Conservation (phyloP, 2,113 vertebrate genomes). For the Thomomys bottae region DNA sequence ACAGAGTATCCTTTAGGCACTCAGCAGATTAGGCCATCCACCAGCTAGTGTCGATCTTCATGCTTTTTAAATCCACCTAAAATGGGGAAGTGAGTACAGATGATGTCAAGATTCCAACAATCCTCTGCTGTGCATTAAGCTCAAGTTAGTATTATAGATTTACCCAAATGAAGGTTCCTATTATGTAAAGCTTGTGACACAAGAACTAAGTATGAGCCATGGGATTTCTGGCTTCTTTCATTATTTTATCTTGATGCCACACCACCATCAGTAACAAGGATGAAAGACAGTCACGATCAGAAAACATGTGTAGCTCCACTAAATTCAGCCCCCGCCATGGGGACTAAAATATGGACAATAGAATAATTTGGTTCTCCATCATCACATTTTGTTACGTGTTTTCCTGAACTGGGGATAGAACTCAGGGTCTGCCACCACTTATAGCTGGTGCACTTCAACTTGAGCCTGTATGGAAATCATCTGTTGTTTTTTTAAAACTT, state of each 20-base stretch:
- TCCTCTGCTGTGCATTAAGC: neutral
- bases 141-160: neutral
- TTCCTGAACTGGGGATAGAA: no score
- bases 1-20: accelerated
- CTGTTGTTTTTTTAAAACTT: neutral
- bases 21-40: neutral
- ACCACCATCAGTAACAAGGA: neutral
- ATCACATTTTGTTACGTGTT: neutral
- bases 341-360: neutral
- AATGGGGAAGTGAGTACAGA: neutral
- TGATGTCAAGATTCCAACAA: neutral
- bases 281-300: neutral
- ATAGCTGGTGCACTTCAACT: no score
- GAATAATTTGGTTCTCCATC: neutral
- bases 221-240: no score
- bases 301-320: neutral
- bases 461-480: no score
- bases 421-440: no score
- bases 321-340: no score
- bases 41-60: neutral
- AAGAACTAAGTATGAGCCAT: neutral
- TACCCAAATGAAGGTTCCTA: neutral
- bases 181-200: neutral
- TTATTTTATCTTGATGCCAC: neutral
- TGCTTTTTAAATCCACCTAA: neutral